Conservation (phyloP, 2,113 vertebrate species). For the Excalfactoria chinensis region DNA sequence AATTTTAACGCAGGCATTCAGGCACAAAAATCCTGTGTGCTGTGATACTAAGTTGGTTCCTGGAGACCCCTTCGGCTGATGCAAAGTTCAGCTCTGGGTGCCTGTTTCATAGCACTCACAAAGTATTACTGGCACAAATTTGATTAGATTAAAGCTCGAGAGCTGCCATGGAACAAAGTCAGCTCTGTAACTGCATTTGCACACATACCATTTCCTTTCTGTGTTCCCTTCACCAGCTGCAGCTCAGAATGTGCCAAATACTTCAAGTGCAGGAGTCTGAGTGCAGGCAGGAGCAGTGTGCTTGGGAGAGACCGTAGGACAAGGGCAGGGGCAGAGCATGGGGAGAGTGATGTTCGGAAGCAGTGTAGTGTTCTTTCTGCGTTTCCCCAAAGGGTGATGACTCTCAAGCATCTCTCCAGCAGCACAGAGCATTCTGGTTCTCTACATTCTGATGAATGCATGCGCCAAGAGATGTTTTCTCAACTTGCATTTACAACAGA, state of each 20-base stretch:
- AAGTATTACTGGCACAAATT: neutral
- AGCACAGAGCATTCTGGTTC: neutral
- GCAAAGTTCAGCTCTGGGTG: neutral
- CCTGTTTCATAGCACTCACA: neutral
- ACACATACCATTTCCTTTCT: neutral
- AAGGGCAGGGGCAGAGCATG: rapidly evolving
- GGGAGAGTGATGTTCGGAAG: neutral
- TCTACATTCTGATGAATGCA: neutral
- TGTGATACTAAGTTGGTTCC: neutral
- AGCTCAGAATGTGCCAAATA: conserved; percentile 3
- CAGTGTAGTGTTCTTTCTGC: neutral
- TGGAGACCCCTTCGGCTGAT: neutral
- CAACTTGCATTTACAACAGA: neutral
- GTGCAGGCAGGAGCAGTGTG: neutral
- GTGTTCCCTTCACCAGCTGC: conserved; percentile 37
- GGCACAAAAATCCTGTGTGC: neutral
- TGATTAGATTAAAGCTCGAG: neutral
- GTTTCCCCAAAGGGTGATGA: rapidly evolving
- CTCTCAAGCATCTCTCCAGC: neutral
- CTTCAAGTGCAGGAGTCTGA: neutral
- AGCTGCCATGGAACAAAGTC: conserved; percentile 27
- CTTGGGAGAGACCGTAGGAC: neutral
- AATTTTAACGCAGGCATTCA: neutral
- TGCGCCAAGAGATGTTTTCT: neutral
- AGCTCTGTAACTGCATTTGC: conserved; percentile 45